phyloP scores from a whole-genome alignment of 2,113 vertebrate species.

The Bufo gargarizans region DNA sequence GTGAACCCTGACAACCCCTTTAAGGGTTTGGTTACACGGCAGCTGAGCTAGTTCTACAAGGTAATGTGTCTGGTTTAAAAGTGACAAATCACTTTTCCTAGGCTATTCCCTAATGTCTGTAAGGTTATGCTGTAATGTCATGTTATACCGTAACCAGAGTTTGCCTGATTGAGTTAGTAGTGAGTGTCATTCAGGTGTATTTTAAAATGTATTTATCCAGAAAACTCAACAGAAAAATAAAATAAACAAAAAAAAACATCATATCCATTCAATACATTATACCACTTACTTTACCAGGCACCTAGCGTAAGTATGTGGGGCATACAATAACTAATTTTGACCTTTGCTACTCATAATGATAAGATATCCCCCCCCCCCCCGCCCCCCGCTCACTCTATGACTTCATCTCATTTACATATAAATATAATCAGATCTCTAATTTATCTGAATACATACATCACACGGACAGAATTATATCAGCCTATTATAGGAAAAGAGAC shows the following conservation, averaged over 20 bases:
- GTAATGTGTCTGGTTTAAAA: no score
- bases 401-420: neutral
- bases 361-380: no score
- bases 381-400: neutral
- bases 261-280: neutral
- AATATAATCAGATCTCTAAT: neutral
- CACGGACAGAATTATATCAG: conserved; percentile 15
- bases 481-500: conserved; percentile 6
- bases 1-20: no score
- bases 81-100: no score
- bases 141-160: no score
- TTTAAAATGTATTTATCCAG: neutral
- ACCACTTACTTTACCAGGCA: neutral
- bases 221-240: neutral
- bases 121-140: no score
- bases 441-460: neutral
- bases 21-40: no score
- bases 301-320: neutral
- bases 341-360: neutral
- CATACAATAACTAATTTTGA: neutral
- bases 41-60: no score
- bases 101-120: no score
- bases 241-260: neutral
- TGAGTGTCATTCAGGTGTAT: neutral
- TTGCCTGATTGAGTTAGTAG: no score